Evolutionary conservation across 2,888 invertebrate species (phyloP), one percentile per base, ranked within the genome.

Genomic region (Ormyrus rosae): DNA sequence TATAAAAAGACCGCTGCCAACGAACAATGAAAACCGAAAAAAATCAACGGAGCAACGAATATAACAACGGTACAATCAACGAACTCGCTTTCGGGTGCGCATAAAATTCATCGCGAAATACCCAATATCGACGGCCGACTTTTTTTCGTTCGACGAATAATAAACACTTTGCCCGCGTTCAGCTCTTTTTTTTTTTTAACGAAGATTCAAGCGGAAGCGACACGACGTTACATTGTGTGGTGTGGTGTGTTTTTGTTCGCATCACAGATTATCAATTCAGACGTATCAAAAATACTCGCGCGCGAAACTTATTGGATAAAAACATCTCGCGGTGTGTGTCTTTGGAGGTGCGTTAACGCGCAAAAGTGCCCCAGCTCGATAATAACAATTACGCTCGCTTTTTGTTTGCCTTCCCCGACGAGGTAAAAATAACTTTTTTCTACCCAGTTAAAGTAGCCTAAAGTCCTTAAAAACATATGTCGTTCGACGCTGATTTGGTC

Each of bases 201-300:
- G 56, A 80, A 81, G 64, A 68, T 78, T 82, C 55, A 78, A 82
- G 71, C 73, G 71, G 73, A 80, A 78, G 77, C 77, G 72, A 85
- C 19, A 19, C 82, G 82, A 84, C 83, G 83, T 85, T 19, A 19
- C 13, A 13, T 13, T 1, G 19, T 19, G 19, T 19, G 19, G 1
- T 19, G 19, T 19, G 19, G 19, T 19, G 19, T 19, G 19, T 19
- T 1, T 19, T 19, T 19, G 83, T 81, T 81, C 80, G 80, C 86
- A 85, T 85, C 85, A 85, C 86, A 85, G 84, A 84, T 19, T 19
- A 19, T 85, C 82, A 84, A 83, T 86, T 85, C 82, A 83, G 83
- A 83, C 83, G 85, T 86, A 87, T 87, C 85, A 87, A 86, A 86
- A 86, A 86, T 86, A 87, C 83, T 82, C 80, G 83, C 84, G 83